phyloP scores from a whole-genome alignment of 2,888 invertebrate genomes.

The Trissolcus brochymenae region DNA sequence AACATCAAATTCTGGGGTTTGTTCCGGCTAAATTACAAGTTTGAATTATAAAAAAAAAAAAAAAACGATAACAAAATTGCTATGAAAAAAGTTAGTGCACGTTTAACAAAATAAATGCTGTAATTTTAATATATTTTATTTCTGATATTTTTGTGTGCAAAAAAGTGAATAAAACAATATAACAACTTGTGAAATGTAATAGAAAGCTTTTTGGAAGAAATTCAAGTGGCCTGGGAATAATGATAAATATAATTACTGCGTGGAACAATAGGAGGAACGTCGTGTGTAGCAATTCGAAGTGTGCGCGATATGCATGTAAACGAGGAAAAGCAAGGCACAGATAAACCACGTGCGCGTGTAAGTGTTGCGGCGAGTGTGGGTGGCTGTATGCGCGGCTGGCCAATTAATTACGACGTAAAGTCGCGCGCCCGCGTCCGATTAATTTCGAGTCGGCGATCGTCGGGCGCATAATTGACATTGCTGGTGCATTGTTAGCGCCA shows the following conservation, averaged over 20 bases:
- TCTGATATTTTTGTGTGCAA: too few species aligned
- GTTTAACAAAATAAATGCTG: too few species aligned
- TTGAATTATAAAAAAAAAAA: background rate
- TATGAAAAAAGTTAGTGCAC: too few species aligned
- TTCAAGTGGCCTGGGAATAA: conserved; percentile 7
- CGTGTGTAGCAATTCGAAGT: conserved; percentile 55
- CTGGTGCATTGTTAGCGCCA: conserved; percentile 71
- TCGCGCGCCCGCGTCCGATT: conserved; percentile 62
- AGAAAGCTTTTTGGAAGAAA: background rate
- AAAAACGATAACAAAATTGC: too few species aligned
- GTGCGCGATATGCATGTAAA: conserved; percentile 57
- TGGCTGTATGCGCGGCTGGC: conserved; percentile 53
- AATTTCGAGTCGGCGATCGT: conserved; percentile 64
- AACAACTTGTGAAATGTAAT: too few species aligned
- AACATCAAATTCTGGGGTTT: too few species aligned
- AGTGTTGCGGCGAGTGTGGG: conserved; percentile 22
- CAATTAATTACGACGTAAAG: conserved; percentile 65
- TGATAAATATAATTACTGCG: conserved; percentile 49
- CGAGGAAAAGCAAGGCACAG: conserved; percentile 54
- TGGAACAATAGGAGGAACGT: conserved; percentile 46
- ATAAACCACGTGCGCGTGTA: conserved; percentile 40
- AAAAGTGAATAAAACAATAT: too few species aligned
- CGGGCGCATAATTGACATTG: conserved; percentile 73
- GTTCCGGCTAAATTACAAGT: background rate
- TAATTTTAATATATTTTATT: too few species aligned